Percentiles rank a stretch among this genome's conserved stretches.
Evolutionary conservation across 2,113 vertebrate genomes (phyloP).

Genomic region (Mohoua ochrocephala): DNA sequence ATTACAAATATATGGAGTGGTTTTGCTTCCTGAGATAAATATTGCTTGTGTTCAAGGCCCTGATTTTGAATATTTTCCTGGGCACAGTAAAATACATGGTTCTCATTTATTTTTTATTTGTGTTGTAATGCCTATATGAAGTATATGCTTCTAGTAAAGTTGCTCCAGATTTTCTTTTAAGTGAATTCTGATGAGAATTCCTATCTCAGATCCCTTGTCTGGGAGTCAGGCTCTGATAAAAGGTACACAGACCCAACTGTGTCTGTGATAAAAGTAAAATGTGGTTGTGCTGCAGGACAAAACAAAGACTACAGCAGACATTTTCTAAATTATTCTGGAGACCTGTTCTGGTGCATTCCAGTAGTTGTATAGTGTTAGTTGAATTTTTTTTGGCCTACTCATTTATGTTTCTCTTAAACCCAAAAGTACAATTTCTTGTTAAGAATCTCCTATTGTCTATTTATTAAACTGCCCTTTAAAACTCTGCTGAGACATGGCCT

Average conservation of each 20-base stretch:
- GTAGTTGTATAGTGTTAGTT: not conserved
- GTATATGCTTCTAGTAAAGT: not conserved
- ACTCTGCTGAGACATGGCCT: not conserved
- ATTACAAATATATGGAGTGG: not conserved
- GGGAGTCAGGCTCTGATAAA: not conserved
- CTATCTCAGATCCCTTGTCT: not conserved
- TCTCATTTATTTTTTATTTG: not conserved
- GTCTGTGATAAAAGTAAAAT: not conserved
- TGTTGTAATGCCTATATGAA: not conserved
- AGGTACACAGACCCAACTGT: not conserved
- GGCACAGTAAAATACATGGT: not conserved
- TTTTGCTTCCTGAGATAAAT: not conserved
- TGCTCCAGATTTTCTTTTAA: not conserved
- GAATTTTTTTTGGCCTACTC: not conserved
- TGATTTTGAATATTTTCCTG: not conserved
- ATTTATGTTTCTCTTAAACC: not conserved
- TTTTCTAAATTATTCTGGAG: not conserved
- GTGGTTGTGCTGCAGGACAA: not conserved
- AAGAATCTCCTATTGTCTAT: not conserved
- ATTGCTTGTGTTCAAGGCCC: not conserved
- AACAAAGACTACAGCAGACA: not conserved
- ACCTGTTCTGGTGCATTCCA: not conserved
- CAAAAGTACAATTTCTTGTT: not conserved
- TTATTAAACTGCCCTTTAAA: slow-evolving; percentile 11
- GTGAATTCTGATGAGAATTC: not conserved